phyloP scores from a whole-genome alignment of 37 sponge, comb jelly and placozoan species.

The Halichondria panicea region DNA sequence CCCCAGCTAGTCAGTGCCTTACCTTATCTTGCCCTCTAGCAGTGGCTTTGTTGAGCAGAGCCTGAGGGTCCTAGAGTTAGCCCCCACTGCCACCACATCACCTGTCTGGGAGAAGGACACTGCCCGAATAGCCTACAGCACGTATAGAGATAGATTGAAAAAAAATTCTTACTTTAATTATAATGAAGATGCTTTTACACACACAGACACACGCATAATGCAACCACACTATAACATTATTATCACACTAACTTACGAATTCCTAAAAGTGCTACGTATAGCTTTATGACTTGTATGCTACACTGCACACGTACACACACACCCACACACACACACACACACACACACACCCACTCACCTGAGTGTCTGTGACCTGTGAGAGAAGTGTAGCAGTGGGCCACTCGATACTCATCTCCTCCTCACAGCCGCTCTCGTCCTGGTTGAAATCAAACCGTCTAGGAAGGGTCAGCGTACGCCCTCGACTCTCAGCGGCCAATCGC shows the following conservation, averaged over 20 bases:
- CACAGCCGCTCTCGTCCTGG: too few species aligned
- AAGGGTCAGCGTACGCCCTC: too few species aligned
- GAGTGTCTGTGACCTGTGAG: conserved; percentile 35
- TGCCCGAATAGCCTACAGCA: conserved; percentile 69
- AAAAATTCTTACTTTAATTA: not conserved
- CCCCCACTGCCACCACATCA: conserved; percentile 81
- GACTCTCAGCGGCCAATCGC: too few species aligned
- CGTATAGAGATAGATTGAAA: too few species aligned
- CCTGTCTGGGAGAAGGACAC: conserved; percentile 74
- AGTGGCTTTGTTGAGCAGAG: conserved; percentile 62
- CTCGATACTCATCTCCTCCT: not conserved
- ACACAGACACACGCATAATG: too few species aligned
- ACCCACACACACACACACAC: too few species aligned
- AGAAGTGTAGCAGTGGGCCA: conserved; percentile 29
- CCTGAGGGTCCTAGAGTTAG: conserved; percentile 87
- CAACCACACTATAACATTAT: too few species aligned
- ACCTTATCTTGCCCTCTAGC: conserved; percentile 3
- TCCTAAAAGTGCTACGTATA: not conserved
- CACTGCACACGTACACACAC: conserved; percentile 28
- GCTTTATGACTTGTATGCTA: not conserved
- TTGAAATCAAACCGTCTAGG: too few species aligned
- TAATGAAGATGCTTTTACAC: too few species aligned
- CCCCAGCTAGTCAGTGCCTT: not conserved
- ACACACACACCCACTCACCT: too few species aligned
- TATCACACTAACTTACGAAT: too few species aligned